Base-by-base conservation (phyloP, 2,888 invertebrate genomes). In the Toxonevra muliebris region DNA sequence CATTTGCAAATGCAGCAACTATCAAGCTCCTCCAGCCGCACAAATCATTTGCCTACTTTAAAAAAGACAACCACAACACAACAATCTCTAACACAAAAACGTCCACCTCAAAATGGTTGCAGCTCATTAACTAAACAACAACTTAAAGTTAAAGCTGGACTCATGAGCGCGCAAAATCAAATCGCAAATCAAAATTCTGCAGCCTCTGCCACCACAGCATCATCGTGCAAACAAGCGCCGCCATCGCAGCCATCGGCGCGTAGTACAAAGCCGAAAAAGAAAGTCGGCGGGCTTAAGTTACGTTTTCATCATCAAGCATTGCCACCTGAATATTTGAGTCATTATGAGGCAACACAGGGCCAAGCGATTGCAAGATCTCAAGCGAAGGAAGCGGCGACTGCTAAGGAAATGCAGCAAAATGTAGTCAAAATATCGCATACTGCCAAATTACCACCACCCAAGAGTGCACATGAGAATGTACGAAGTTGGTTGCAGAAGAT, bases 301-400 rank as follows among this genome's bases (percentile, higher is more conserved):
- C 91, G 93, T 80, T 93, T 93, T 81, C 93, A 93, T 77, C 93
- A 93, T 80, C 93, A 93, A 81, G 93, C 93, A 0, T 81, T 93
- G 65, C 93, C 93, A 0, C 90, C 92, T 15, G 93, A 92, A 80
- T 93, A 93, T 79, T 87, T 93, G 63, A 92, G 92, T 77, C 93
- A 93, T 79, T 93, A 92, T 86, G 92, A 92, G 82, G 91, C 92
- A 62, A 89, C 90, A 8, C 85, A 91, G 65, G 89, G 89, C 70
- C 88, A 88, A 73, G 87, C 45, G 13, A 30, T 30, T 30, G 30
- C 30, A 30, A 30, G 30, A 30, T n/a, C 41, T 2, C 50, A 41
- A n/a, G 41, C 12, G 12, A 59, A 15, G 1, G 63, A 63, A 45
- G 62, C 62, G 10, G n/a, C 53, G 43, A 55, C 57, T 4, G 3